Conservation (phyloP, 2,888 invertebrate species). For the Xestobium rufovillosum region DNA sequence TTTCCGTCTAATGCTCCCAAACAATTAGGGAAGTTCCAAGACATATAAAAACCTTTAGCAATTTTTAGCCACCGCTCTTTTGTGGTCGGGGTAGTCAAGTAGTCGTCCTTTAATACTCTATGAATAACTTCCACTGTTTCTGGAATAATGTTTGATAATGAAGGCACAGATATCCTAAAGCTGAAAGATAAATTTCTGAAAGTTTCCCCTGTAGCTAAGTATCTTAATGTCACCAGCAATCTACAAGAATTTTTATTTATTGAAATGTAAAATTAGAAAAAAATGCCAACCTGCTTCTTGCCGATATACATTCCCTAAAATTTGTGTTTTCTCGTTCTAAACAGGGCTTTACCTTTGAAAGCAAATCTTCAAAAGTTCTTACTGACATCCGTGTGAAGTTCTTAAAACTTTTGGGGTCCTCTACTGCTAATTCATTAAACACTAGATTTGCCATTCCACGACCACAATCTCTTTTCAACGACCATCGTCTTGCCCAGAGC, state of each 20-base stretch:
- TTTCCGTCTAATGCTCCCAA: constrained; percentile 15
- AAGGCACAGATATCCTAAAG: constrained; percentile 12
- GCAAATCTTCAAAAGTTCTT: too few species aligned
- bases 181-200: constrained; percentile 5
- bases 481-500: constrained; percentile 4
- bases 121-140: constrained; percentile 10
- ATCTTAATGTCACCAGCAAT: constrained; percentile 9
- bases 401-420: constrained; percentile 5
- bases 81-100: constrained; percentile 1
- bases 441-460: constrained; percentile 2
- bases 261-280: neutral
- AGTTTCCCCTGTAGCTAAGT: constrained; percentile 11
- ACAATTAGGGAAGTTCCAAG: constrained; percentile 13
- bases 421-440: constrained; percentile 3
- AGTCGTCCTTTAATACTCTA: constrained; percentile 7
- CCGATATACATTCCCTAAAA: constrained; percentile 10
- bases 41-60: constrained; percentile 5
- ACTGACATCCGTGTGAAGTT: constrained; percentile 5
- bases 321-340: constrained; percentile 6
- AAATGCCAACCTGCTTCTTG: constrained; percentile 6
- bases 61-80: constrained; percentile 8
- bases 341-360: too few species aligned
- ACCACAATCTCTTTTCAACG: neutral
- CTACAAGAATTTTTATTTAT: constrained; percentile 4
- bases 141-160: constrained; percentile 6